A percentile compares a stretch with the other conserved stretches of the same genome.
phyloP scores from a whole-genome alignment of 2,888 invertebrate species.

The Sinodicranocentrus sp. region DNA sequence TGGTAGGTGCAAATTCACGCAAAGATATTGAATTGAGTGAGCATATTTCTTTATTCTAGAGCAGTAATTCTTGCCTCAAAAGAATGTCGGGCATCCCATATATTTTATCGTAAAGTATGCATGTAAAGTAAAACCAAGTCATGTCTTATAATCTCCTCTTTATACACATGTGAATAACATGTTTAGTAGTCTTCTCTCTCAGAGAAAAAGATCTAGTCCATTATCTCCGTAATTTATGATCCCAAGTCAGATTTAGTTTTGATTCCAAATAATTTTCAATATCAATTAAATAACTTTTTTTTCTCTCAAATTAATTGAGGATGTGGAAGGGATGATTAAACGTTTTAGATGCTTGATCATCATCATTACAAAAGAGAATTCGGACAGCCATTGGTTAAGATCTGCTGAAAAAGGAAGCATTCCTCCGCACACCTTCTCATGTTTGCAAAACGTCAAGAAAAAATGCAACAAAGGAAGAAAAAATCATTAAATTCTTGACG shows the following conservation, averaged over 20 bases:
- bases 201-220: neutral
- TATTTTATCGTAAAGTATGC: slow-evolving; percentile 29
- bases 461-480: too few species aligned
- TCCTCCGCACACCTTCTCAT: neutral
- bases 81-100: slow-evolving; percentile 44
- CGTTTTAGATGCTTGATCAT: too few species aligned
- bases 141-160: too few species aligned
- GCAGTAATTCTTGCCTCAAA: slow-evolving; percentile 14
- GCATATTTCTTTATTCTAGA: neutral
- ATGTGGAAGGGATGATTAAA: too few species aligned
- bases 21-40: slow-evolving; percentile 4
- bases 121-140: too few species aligned
- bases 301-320: too few species aligned
- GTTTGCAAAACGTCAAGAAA: slow-evolving; percentile 39
- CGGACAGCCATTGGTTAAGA: too few species aligned
- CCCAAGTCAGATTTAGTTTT: slow-evolving; percentile 31
- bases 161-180: too few species aligned
- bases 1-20: slow-evolving; percentile 44
- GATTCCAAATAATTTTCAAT: slow-evolving; percentile 25
- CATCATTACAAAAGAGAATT: too few species aligned
- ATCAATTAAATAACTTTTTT: too few species aligned
- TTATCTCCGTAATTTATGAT: slow-evolving; percentile 32
- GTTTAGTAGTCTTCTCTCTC: slow-evolving; percentile 5
- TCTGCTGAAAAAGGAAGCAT: too few species aligned
- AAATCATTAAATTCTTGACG: slow-evolving; percentile 37